Conservation (phyloP, 2,888 invertebrate species). For the Mallateleia sp. region DNA sequence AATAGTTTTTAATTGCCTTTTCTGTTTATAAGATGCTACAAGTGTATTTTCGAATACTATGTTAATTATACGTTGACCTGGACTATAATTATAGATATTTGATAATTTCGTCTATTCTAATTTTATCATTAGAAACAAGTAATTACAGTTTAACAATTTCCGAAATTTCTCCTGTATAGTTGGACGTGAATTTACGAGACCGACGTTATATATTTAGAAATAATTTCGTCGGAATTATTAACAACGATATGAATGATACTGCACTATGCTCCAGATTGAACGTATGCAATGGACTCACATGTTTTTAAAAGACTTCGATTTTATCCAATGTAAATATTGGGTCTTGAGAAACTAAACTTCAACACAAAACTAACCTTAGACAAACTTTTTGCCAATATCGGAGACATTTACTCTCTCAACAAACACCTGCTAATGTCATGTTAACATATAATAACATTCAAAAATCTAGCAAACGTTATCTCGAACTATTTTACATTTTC, state of each 20-base stretch:
- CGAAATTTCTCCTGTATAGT: conserved; percentile 10
- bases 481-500: background rate
- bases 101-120: background rate
- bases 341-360: conserved; percentile 14
- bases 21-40: no score
- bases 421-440: conserved; percentile 18
- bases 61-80: background rate
- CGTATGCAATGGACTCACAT: conserved; percentile 14
- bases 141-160: conserved; percentile 30
- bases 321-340: conserved; percentile 38
- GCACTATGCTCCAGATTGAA: conserved; percentile 12
- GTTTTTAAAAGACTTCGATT: conserved; percentile 34
- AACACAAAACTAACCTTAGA: background rate
- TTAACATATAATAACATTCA: conserved; percentile 11
- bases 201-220: conserved; percentile 12
- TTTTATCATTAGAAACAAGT: conserved; percentile 21
- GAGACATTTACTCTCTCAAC: conserved; percentile 28
- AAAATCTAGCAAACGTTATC: conserved; percentile 8
- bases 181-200: conserved; percentile 29
- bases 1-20: no score
- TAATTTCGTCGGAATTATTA: conserved; percentile 1
- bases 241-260: background rate
- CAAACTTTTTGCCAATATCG: background rate
- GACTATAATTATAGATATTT: background rate
- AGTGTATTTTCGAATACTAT: background rate